phyloP scores from a whole-genome alignment of 2,888 invertebrate genomes.

The Aspidiotus rigidus region DNA sequence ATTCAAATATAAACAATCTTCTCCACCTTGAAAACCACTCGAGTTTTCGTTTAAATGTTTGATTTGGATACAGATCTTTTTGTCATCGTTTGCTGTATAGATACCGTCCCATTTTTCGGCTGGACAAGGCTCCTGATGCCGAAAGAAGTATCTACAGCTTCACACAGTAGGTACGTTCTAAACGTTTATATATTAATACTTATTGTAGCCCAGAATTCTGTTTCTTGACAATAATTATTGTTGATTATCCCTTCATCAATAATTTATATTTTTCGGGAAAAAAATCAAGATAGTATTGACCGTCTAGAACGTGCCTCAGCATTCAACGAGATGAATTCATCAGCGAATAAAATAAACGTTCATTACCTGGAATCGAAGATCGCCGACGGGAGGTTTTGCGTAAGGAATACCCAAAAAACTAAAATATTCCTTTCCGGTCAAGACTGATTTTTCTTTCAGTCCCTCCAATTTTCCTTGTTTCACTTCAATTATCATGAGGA shows the following conservation, averaged over 20 bases:
- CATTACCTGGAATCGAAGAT: conserved; percentile 34
- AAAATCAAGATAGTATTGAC: too few species aligned
- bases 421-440: conserved; percentile 24
- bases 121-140: background rate
- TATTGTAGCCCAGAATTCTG: too few species aligned
- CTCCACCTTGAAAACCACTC: background rate
- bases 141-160: too few species aligned
- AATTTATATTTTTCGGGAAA: too few species aligned
- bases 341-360: too few species aligned
- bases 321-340: too few species aligned
- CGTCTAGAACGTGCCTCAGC: too few species aligned
- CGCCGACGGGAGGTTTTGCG: conserved; percentile 32
- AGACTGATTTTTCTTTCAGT: conserved; percentile 14
- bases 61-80: background rate
- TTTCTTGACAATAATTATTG: too few species aligned
- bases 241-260: too few species aligned
- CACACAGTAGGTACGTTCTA: too few species aligned
- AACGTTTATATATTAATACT: too few species aligned
- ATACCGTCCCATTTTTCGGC: conserved; percentile 5
- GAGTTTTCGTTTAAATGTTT: background rate
- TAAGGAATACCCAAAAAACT: conserved; percentile 34
- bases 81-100: background rate
- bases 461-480: conserved; percentile 33
- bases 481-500: conserved; percentile 8
- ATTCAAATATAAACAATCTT: conserved; percentile 8